A percentile compares a stretch with the other conserved stretches of the same genome.
These are phyloP conservation scores for Pseudococcus viburni DNA, from an alignment of 2,888 invertebrate species.

Conservation along the genomic window DNA sequence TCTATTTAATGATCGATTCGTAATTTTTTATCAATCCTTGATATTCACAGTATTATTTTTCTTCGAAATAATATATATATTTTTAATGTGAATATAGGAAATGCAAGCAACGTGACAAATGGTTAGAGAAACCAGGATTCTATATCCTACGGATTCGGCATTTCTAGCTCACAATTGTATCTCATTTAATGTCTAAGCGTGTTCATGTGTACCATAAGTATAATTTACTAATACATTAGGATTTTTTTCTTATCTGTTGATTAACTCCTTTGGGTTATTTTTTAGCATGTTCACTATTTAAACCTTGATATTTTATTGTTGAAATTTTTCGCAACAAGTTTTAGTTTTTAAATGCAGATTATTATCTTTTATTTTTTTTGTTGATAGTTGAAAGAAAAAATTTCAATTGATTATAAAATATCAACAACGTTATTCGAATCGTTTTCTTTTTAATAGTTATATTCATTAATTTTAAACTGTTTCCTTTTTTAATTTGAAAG, in stretches of 20 bases:
- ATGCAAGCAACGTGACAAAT: conserved; percentile 12
- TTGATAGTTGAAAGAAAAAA: no score
- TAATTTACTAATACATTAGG: background rate
- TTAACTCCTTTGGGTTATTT: background rate
- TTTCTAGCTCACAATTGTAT: conserved; percentile 48
- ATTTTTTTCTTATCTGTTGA: conserved; percentile 2
- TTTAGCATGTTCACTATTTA: background rate
- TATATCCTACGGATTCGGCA: background rate
- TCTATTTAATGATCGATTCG: no score
- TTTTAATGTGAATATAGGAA: background rate
- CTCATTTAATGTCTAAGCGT: conserved; percentile 29
- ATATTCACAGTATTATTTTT: no score
- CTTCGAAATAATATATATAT: no score
- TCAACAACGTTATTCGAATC: background rate
- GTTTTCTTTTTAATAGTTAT: background rate
- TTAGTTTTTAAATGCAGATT: background rate
- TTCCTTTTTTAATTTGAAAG: no score
- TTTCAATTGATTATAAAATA: background rate
- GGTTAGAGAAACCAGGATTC: background rate
- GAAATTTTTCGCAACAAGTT: background rate
- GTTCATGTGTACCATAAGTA: conserved; percentile 42
- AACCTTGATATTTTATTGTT: background rate
- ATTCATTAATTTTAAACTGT: background rate
- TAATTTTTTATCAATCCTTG: no score
- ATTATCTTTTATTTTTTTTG: background rate